These are phyloP conservation scores for Ptyas mucosa DNA, from an alignment of 2,113 vertebrate species.

Conservation along the genomic window DNA sequence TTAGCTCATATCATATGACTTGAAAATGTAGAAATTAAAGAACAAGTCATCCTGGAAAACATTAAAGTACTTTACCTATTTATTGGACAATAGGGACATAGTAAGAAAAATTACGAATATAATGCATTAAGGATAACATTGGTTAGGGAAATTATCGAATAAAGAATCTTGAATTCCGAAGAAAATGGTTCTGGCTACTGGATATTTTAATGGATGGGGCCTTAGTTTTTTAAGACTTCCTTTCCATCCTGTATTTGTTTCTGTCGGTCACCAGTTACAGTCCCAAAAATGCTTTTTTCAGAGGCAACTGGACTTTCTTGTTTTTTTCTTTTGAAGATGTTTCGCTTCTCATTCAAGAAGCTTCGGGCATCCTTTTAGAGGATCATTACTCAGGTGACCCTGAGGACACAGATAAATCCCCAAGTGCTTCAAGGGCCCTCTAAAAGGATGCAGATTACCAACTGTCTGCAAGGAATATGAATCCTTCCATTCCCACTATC, in stretches of 20 bases:
- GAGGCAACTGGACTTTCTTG: too few relatives aligned
- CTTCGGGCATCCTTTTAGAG: too few relatives aligned
- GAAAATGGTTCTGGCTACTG: neutral
- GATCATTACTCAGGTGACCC: too few relatives aligned
- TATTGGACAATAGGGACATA: neutral
- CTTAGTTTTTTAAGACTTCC: neutral
- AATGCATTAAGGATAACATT: neutral
- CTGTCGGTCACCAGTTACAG: neutral
- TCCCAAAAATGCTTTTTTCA: too few relatives aligned
- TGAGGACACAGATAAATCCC: too few relatives aligned
- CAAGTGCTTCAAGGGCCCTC: too few relatives aligned
- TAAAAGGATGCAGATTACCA: too few relatives aligned
- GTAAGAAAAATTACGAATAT: neutral
- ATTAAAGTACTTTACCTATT: neutral
- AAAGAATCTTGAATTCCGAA: neutral
- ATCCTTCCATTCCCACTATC: too few relatives aligned
- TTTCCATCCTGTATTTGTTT: neutral
- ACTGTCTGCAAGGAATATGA: too few relatives aligned
- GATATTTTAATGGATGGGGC: neutral
- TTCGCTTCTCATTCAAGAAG: too few relatives aligned
- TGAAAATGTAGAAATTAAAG: neutral
- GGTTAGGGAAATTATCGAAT: neutral
- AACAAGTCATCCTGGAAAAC: neutral
- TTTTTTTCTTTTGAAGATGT: too few relatives aligned
- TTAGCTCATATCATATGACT: neutral